Evolutionary conservation across 2,797 vertebrate genomes (phyloP).

Genomic region (Mormyrops attenuatus): DNA sequence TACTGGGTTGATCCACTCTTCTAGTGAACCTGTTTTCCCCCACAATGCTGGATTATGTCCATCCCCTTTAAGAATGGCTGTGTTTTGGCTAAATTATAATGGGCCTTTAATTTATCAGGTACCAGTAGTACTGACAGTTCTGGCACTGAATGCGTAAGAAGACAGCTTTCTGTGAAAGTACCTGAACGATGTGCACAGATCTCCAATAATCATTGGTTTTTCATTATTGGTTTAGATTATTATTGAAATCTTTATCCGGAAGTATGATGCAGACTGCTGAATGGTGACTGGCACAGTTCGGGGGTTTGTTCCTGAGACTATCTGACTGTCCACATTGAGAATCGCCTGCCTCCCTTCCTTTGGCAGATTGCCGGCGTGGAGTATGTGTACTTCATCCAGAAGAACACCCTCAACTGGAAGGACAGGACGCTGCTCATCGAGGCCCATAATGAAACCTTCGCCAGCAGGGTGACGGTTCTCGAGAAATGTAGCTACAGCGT

Average conservation of each 20-base stretch:
- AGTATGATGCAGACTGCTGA: neutral
- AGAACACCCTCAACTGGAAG: constrained; percentile 66
- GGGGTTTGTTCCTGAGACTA: neutral
- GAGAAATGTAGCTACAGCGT: constrained; percentile 71
- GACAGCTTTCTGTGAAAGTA: neutral
- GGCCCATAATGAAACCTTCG: constrained; percentile 70
- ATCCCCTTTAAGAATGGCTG: neutral
- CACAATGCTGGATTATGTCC: constrained; percentile 3
- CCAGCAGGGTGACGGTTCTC: constrained; percentile 61
- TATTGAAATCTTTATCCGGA: neutral
- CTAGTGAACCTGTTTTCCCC: neutral
- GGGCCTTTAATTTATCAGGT: neutral
- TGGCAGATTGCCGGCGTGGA: constrained; percentile 70
- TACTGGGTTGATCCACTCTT: neutral
- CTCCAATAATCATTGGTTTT: neutral
- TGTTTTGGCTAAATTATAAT: neutral
- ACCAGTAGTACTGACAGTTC: neutral
- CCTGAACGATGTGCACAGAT: neutral
- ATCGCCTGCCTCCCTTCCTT: neutral
- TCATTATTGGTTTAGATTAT: neutral
- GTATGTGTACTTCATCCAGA: constrained; percentile 70
- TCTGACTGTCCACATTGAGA: neutral
- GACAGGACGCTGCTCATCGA: constrained; percentile 68
- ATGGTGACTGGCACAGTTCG: neutral
- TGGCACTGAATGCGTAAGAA: neutral